These are phyloP conservation scores for Pandemis cinnamomeana DNA, from an alignment of 2,888 invertebrate species.

Conservation along the genomic window DNA sequence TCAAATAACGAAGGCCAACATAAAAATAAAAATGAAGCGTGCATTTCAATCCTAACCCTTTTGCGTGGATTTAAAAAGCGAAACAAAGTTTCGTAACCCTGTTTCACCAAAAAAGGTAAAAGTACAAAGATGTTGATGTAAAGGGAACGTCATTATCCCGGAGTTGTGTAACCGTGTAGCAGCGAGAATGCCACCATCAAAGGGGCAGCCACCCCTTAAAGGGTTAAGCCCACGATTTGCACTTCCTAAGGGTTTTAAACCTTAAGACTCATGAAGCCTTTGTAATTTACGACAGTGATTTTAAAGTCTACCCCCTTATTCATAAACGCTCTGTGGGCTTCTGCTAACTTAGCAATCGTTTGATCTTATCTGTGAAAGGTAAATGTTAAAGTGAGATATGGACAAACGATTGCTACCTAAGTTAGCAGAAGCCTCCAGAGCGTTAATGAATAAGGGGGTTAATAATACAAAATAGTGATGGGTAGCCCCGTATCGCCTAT, in stretches of 20 bases:
- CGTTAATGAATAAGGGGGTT: too few relatives aligned
- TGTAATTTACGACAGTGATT: conserved; percentile 31
- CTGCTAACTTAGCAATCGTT: too few relatives aligned
- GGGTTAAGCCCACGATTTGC: conserved; percentile 35
- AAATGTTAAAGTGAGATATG: too few relatives aligned
- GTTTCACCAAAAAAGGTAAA: conserved; percentile 19
- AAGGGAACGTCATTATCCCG: conserved; percentile 32
- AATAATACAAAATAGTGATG: too few relatives aligned
- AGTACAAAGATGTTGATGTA: conserved; percentile 25
- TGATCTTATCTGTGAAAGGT: too few relatives aligned
- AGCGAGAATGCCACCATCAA: conserved; percentile 22
- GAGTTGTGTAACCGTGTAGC: conserved; percentile 22
- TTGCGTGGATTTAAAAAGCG: neutral
- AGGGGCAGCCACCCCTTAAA: conserved; percentile 12
- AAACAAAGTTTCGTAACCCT: neutral
- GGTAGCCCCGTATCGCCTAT: too few relatives aligned
- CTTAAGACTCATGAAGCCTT: conserved; percentile 17
- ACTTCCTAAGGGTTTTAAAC: conserved; percentile 27
- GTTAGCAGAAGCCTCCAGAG: too few relatives aligned
- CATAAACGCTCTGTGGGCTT: too few relatives aligned
- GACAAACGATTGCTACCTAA: too few relatives aligned
- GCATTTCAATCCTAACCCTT: neutral
- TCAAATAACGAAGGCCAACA: neutral
- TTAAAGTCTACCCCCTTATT: neutral
- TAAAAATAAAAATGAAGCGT: neutral